Conservation (phyloP, 2,113 vertebrate species). For the Phoenicopterus ruber region DNA sequence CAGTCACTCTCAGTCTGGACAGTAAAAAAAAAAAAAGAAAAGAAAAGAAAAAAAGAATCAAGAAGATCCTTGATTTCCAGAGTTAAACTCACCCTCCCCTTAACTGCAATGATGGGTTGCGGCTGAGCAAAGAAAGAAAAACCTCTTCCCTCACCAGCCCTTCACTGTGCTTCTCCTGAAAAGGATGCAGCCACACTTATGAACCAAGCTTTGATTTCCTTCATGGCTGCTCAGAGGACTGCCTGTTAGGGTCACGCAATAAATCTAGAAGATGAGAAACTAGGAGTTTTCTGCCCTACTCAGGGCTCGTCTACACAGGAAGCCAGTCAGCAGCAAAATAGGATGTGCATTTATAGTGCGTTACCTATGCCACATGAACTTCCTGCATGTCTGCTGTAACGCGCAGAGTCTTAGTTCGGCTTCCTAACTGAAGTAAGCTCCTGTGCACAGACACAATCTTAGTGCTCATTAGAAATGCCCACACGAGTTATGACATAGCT, state of each 20-base stretch:
- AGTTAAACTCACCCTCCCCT: background rate
- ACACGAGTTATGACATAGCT: constrained; percentile 11
- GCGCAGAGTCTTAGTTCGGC: background rate
- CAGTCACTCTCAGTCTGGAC: background rate
- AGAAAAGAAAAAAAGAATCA: too few species aligned
- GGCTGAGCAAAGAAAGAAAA: background rate
- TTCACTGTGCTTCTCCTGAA: background rate
- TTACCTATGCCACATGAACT: background rate
- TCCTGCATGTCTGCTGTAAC: background rate
- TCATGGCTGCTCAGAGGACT: background rate
- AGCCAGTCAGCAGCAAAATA: background rate
- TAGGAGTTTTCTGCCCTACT: background rate
- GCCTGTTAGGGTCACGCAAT: background rate
- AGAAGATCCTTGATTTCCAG: background rate
- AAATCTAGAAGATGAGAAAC: background rate
- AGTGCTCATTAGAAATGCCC: background rate
- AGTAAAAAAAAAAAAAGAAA: background rate
- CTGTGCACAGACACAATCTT: background rate
- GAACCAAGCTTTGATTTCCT: background rate
- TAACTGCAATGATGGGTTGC: background rate
- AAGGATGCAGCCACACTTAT: constrained; percentile 6
- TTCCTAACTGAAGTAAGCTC: background rate
- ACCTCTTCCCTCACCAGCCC: background rate
- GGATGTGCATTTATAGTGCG: background rate
- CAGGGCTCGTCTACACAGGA: background rate